Conservation (phyloP, 2,797 vertebrate species). For the Argentina silus region DNA sequence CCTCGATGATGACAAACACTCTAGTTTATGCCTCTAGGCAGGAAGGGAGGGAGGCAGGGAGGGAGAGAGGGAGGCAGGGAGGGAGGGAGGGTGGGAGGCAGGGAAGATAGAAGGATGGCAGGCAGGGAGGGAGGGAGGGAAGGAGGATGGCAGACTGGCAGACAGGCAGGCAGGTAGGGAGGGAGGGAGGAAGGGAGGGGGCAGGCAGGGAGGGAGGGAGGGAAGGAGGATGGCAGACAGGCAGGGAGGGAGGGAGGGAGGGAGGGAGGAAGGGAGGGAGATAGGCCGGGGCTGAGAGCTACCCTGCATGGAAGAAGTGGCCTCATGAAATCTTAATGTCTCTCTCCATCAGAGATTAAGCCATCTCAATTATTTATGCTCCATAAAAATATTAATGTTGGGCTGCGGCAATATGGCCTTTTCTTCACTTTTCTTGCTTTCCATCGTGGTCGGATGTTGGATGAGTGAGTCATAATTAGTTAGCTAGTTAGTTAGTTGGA, state of each 20-base stretch:
- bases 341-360: conserved; percentile 22
- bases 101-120: too few species aligned
- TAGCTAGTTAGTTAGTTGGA: not conserved
- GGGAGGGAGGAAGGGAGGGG: too few species aligned
- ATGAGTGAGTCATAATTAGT: not conserved
- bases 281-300: not conserved
- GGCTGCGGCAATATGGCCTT: too few species aligned
- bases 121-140: too few species aligned
- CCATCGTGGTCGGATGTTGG: not conserved
- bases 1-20: conserved; percentile 9
- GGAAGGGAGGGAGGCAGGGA: not conserved
- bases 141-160: too few species aligned
- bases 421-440: not conserved
- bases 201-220: too few species aligned
- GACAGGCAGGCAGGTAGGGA: too few species aligned
- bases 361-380: conserved; percentile 19
- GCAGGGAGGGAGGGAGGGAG: too few species aligned
- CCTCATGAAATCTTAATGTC: conserved; percentile 21
- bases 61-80: too few species aligned
- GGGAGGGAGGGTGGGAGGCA: too few species aligned
- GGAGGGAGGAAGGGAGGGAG: too few species aligned
- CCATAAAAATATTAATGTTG: conserved; percentile 24
- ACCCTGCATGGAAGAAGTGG: conserved; percentile 13
- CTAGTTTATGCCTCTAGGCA: not conserved
- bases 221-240: too few species aligned